Evolutionary conservation across 2,113 vertebrate species (phyloP).

Genomic region (Sarotherodon lohbergeri): DNA sequence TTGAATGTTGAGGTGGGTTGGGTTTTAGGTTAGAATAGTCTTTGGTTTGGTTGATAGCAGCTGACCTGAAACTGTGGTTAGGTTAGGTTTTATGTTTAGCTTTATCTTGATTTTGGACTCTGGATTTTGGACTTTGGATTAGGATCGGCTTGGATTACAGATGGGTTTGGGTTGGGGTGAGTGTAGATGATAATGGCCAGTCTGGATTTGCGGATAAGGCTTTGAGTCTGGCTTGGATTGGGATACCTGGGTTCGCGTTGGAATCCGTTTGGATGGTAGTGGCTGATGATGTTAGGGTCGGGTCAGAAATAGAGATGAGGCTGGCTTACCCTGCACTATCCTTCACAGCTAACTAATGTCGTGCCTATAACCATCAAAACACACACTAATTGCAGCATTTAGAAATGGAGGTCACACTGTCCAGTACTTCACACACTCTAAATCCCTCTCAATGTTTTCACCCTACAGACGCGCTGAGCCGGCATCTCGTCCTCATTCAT

Average conservation of each 20-base stretch:
- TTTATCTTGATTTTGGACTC: background rate
- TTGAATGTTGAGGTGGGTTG: background rate
- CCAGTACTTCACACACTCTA: background rate
- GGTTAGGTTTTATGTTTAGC: background rate
- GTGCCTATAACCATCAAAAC: background rate
- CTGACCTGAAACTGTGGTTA: background rate
- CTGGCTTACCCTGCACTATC: background rate
- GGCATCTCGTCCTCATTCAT: slow-evolving; percentile 84
- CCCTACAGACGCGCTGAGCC: slow-evolving; percentile 77
- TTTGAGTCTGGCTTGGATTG: background rate
- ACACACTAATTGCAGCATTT: background rate
- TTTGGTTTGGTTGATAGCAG: background rate
- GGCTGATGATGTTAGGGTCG: background rate
- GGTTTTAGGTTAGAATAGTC: background rate
- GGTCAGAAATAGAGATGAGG: background rate
- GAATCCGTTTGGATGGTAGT: background rate
- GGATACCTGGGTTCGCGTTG: background rate
- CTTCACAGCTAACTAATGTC: background rate
- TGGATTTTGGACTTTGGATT: background rate
- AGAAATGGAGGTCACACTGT: background rate
- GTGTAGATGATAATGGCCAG: background rate
- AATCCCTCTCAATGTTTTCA: background rate
- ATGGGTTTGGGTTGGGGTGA: background rate
- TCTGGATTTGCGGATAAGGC: background rate
- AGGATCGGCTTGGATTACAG: background rate